These are phyloP conservation scores for Spinus olivaceus DNA, from an alignment of 2,797 vertebrate species.

Conservation along the genomic window DNA sequence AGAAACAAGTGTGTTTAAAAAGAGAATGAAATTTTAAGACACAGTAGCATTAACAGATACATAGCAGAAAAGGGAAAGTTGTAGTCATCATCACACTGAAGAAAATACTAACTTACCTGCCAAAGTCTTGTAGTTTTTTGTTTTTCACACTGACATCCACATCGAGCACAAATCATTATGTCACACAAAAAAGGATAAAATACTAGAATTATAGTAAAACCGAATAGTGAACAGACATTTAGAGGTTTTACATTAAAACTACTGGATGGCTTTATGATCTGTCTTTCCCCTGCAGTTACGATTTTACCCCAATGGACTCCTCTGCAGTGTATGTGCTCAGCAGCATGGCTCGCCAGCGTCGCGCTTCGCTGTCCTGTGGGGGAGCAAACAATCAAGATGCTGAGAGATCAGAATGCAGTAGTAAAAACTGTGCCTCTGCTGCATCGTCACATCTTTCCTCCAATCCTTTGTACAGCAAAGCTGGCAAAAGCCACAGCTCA, in stretches of 20 bases:
- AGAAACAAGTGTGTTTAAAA: neutral
- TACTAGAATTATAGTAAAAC: neutral
- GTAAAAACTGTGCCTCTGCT: constrained; percentile 79
- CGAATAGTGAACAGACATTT: neutral
- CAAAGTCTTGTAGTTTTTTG: neutral
- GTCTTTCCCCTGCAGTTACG: constrained; percentile 80
- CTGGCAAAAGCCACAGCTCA: constrained; percentile 89
- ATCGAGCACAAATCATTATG: neutral
- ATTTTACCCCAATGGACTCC: constrained; percentile 97
- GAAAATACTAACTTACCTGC: neutral
- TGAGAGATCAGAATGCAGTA: constrained; percentile 84
- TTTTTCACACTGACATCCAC: neutral
- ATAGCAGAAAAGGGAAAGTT: neutral
- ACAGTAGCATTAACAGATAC: neutral
- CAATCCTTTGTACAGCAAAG: constrained; percentile 80
- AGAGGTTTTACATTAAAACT: neutral
- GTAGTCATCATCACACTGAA: neutral
- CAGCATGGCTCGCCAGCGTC: constrained; percentile 97
- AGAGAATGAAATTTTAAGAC: neutral
- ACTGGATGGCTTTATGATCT: neutral
- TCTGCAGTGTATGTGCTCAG: constrained; percentile 97
- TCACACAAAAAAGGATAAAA: neutral
- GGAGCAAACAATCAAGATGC: constrained; percentile 88
- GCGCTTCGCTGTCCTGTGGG: constrained; percentile 89
- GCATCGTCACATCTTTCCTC: constrained; percentile 82